phyloP scores from a whole-genome alignment of 1,140 invertebrate genomes.

The Vanessa tameamea region DNA sequence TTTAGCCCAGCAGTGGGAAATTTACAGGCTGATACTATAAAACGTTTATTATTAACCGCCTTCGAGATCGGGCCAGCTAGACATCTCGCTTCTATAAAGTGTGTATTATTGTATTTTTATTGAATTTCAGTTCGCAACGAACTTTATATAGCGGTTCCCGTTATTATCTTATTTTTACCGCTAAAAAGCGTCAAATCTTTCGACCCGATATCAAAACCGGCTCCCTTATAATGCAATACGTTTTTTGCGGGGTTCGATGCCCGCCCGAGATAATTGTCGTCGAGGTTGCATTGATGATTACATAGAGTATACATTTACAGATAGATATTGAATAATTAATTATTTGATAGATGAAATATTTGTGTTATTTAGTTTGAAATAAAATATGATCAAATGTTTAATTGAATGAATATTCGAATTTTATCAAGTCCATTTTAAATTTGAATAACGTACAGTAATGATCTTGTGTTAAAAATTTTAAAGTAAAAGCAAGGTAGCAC shows the following conservation, averaged over 20 bases:
- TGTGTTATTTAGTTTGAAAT: no score
- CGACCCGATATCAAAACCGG: slow-evolving; percentile 25
- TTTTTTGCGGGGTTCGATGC: slow-evolving; percentile 39
- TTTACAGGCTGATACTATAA: no score
- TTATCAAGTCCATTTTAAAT: no score
- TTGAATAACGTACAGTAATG: no score
- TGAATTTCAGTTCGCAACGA: background rate
- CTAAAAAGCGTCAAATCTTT: background rate
- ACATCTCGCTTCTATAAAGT: no score
- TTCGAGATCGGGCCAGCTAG: no score
- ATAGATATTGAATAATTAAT: background rate
- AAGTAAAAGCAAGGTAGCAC: no score
- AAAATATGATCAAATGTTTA: no score
- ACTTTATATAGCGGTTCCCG: background rate
- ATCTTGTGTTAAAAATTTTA: background rate
- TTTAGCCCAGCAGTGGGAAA: no score
- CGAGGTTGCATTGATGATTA: slow-evolving; percentile 34
- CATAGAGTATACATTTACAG: slow-evolving; percentile 18
- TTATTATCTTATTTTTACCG: slow-evolving; percentile 14
- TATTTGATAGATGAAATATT: background rate
- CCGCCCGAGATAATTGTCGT: slow-evolving; percentile 38
- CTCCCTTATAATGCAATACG: slow-evolving; percentile 38
- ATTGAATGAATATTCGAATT: no score
- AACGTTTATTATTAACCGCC: no score
- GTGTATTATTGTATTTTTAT: background rate